Evolutionary conservation across 2,888 invertebrate genomes (phyloP).

Genomic region (Halictus ligatus): DNA sequence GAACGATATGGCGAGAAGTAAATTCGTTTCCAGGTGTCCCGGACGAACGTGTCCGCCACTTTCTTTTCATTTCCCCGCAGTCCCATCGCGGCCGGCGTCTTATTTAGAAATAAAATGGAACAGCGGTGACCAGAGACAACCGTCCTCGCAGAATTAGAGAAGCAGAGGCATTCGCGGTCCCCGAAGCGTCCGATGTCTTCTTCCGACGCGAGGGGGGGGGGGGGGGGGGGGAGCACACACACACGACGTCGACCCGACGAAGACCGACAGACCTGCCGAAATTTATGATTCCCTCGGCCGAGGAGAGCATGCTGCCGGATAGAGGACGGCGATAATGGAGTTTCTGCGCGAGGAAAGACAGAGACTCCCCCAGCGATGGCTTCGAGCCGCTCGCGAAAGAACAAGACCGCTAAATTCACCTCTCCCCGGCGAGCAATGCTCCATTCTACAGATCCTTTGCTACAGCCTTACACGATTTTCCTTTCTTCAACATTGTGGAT

Average conservation of each 20-base stretch:
- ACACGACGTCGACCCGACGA: constrained; percentile 55
- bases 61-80: constrained; percentile 20
- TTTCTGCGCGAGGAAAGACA: constrained; percentile 59
- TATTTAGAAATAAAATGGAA: constrained; percentile 16
- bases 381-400: background rate
- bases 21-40: background rate
- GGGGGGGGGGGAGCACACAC: constrained; percentile 10
- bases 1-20: background rate
- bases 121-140: background rate
- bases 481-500: background rate
- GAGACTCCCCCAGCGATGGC: background rate
- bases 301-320: constrained; percentile 43
- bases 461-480: background rate
- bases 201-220: constrained; percentile 15
- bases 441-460: background rate
- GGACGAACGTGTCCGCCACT: background rate
- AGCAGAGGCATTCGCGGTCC: background rate
- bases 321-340: constrained; percentile 71
- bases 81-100: background rate
- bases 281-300: constrained; percentile 66
- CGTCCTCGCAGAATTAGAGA: constrained; percentile 13
- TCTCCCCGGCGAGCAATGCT: background rate
- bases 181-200: background rate
- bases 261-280: constrained; percentile 36
- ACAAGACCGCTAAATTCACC: background rate